Base-by-base conservation (phyloP, 2,113 vertebrate species). In the Loxodonta africana region DNA sequence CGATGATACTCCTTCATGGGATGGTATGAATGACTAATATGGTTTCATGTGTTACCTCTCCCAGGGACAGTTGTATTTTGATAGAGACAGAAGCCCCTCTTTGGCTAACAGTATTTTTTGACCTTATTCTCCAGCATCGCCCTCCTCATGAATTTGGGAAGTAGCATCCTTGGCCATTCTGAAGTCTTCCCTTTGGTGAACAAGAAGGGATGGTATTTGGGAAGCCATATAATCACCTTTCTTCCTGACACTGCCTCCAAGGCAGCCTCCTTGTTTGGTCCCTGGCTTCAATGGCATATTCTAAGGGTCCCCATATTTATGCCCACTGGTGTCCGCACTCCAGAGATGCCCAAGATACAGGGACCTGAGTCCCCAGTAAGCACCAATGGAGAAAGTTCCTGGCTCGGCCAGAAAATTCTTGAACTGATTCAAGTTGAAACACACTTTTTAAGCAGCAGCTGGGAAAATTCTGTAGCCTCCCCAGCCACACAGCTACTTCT, bases 1-100 rank as follows among this genome's bases (percentile, higher is more conserved):
- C 1, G 7, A 37, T 20, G n/a, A 2, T 8, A 2, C 1, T 20
- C 26, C 30, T 28, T 44, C 23, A 2, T 4, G 4, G 51, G 30
- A 8, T 0, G 11, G 23, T 33, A 67, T 9, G 17, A 37, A 21
- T 44, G 17, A 23, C 37, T 21, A 1, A 2, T 9, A 0, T 5
- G 5, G 46, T 46, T 48, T 37, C 6, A 3, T 30, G 20, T 65
- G 76, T 84, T 63, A 12, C 82, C 33, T 30, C 20, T 25, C 23
- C 26, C 8, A 15, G 3, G 41, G 30, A 80, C 26, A 6, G 51
- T 7, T 57, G 18, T 26, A 18, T 44, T 53, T 73, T 46, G 20
- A 4, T 12, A 37, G 67, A 21, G 1, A 67, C 74, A 77, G 44
- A 87, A 23, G 20, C 25, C 62, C 41, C 62, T 44, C 20, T 60